These are phyloP conservation scores for Nestor notabilis DNA, from an alignment of 2,113 vertebrate species.

Conservation along the genomic window DNA sequence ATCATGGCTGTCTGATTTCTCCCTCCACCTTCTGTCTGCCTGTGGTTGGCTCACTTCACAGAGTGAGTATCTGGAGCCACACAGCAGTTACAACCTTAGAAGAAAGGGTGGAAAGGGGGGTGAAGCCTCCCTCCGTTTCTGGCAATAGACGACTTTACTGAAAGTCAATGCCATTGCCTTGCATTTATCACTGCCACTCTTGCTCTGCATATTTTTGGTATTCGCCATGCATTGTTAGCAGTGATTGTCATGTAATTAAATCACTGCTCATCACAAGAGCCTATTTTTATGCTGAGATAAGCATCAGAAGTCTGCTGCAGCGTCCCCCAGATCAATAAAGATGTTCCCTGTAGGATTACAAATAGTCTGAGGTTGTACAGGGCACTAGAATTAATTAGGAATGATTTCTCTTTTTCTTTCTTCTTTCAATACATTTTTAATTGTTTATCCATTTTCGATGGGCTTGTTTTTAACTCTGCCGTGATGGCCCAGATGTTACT, in stretches of 20 bases:
- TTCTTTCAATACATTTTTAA: constrained; percentile 83
- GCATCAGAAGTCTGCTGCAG: constrained; percentile 83
- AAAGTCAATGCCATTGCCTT: constrained; percentile 76
- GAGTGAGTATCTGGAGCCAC: neutral
- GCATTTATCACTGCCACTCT: constrained; percentile 92
- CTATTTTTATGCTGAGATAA: constrained; percentile 94
- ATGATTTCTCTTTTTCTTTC: constrained; percentile 84
- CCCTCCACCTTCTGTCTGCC: neutral
- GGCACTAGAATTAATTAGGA: constrained; percentile 93
- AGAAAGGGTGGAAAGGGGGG: neutral
- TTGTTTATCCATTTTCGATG: constrained; percentile 81
- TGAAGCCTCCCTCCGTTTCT: constrained; percentile 4
- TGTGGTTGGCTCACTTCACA: neutral
- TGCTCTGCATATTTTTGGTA: constrained; percentile 84
- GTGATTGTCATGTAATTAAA: constrained; percentile 99
- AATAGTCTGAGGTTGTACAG: constrained; percentile 86
- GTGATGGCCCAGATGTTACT: constrained; percentile 1
- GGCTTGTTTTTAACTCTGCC: constrained; percentile 51
- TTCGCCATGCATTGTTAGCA: constrained; percentile 87
- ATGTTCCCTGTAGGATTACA: constrained; percentile 91
- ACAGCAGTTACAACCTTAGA: neutral
- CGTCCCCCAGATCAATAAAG: constrained; percentile 91
- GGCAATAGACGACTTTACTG: constrained; percentile 64
- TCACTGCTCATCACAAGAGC: constrained; percentile 89
- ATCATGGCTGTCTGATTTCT: constrained; percentile 3